Base-by-base conservation (phyloP, 2,797 vertebrate species). In the Pseudomugil gertrudae region DNA sequence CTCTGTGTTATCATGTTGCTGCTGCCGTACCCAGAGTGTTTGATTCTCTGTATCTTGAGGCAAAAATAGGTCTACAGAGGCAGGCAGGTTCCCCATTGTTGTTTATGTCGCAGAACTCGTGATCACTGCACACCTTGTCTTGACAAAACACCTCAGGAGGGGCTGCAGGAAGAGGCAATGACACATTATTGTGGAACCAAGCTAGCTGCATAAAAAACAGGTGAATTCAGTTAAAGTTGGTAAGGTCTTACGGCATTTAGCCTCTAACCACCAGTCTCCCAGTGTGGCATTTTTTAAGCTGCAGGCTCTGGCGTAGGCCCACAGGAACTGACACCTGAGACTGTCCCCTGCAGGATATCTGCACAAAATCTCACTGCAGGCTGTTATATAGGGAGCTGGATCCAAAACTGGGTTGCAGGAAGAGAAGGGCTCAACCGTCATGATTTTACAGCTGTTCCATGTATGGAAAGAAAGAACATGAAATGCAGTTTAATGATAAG, bases 41-140 rank as follows among this genome's bases (percentile, higher is more conserved):
- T 1, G 13, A 33, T 0, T 26, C 3, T 66, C 43, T 76, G 76
- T 86, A 83, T 23, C 67, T 50, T 36, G 73, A 76, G 26, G 73
- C 72, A 54, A 80, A 81, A 24, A 74, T 8, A 26, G 81, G 50
- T 0, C 86, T 67, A 33, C 84, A 88, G 47, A 78, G 10, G 56
- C 86, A 88, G 21, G 17, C 5, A 1, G 60, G 36, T n/a, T 64
- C 11, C 4, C 65, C 21, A 6, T 35, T n/a, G 1, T 6, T 14
- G 19, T 72, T 45, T 9, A 45, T 9, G 6, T 73, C 79, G 33
- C 85, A 89, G 71, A 86, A 87, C 73, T 87, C 84, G 1, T 86
- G 74, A 36, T 59, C 26, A 23, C 79, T 85, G 73, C 87, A 87
- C 59, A 50, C 50, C 33, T 3, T 69, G 64, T 82, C 47, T 35